Conservation (phyloP, 2,113 vertebrate genomes). For the Acanthochromis polyacanthus region DNA sequence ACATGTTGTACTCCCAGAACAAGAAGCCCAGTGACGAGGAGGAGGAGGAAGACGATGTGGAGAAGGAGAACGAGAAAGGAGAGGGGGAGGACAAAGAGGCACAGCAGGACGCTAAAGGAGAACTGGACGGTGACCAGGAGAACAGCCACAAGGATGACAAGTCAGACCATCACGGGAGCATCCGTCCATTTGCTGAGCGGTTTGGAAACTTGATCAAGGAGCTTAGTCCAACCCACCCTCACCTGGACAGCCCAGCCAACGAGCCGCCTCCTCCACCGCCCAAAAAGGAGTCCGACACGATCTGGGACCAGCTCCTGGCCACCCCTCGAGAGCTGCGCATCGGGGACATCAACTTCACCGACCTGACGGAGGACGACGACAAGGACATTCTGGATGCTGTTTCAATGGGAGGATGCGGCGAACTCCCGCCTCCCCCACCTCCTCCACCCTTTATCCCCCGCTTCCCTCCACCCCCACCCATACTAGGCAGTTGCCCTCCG, state of each 20-base stretch:
- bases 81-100: constrained; percentile 77
- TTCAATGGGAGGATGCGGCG: constrained; percentile 82
- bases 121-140: constrained; percentile 67
- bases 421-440: constrained; percentile 90
- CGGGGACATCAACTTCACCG: constrained; percentile 97
- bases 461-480: constrained; percentile 82
- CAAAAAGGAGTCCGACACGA: constrained; percentile 93
- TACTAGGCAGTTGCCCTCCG: constrained; percentile 81
- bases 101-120: constrained; percentile 77
- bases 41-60: constrained; percentile 86
- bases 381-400: constrained; percentile 90
- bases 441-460: constrained; percentile 83
- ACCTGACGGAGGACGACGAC: constrained; percentile 94
- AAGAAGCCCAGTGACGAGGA: constrained; percentile 88
- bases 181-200: constrained; percentile 91
- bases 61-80: constrained; percentile 75
- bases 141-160: constrained; percentile 70
- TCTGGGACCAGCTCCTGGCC: constrained; percentile 98
- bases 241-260: constrained; percentile 62
- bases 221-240: constrained; percentile 56
- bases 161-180: constrained; percentile 86
- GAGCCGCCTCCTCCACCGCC: constrained; percentile 72
- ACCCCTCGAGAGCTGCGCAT: constrained; percentile 95
- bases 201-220: constrained; percentile 91
- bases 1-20: constrained; percentile 97